Base-by-base conservation (phyloP, 2,113 vertebrate genomes). In the Ophiodon elongatus region DNA sequence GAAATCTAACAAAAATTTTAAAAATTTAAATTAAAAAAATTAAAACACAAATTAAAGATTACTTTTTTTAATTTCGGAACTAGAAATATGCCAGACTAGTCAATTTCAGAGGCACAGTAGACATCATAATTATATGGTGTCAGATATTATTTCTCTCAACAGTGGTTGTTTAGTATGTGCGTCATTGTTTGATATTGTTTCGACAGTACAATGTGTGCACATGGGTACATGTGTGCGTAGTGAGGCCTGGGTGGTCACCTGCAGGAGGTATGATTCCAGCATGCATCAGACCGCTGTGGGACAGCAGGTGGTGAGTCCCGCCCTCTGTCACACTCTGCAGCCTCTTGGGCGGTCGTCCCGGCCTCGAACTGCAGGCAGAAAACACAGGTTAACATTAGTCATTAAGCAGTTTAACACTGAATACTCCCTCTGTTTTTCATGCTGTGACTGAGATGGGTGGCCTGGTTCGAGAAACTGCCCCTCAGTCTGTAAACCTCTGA, bases 331-430 rank as follows among this genome's bases (percentile, higher is more conserved):
- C 96, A 94, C 97, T 98, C 92, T 99, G 98, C 88, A 97, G 98
- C 94, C 98, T 96, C 96, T 99, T 99, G 87, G 98, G 98, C 94
- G 98, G 98, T 94, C 98, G 96, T 95, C 98, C 98, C 86, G 98
- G 98, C 96, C 98, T 98, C 84, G 98, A 99, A 94, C 98, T 99
- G 93, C 94, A 93, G 88, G 83, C 70, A 66, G 69, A 92, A 74
- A 83, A 84, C 65, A 85, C 78, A 85, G 84, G 77, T 68, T 78
- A n/a, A 70, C 65, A 43, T 80, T 71, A 85, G 81, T 88, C 80
- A 88, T 90, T 86, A 91, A 73, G 62, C 72, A 41, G 37, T 88
- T 89, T 90, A 85, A 83, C 80, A 74, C 84, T 63, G 77, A 71
- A 71, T 31, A 52, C 67, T 69, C 76, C 64, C 71, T 57, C 67